Conservation (phyloP, 1,140 invertebrate species). For the Cardiocondyla obscurior region DNA sequence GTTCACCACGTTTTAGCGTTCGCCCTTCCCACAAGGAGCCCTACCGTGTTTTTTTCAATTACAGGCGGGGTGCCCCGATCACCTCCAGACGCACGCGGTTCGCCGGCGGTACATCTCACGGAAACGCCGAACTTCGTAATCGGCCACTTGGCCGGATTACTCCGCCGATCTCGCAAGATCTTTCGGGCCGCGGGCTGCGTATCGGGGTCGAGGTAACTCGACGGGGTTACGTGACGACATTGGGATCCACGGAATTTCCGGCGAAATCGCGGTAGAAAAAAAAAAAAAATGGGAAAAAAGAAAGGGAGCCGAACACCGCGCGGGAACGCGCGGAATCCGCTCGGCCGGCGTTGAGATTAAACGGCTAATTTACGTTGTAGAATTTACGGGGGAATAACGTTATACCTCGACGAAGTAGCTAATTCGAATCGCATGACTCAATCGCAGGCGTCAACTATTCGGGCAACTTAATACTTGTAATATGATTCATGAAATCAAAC, state of each 20-base stretch:
- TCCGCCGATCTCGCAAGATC: not conserved
- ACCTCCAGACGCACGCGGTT: conserved; percentile 19
- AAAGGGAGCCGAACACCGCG: not conserved
- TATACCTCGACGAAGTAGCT: not conserved
- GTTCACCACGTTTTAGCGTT: conserved; percentile 59
- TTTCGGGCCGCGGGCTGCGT: not conserved
- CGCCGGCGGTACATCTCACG: conserved; percentile 8
- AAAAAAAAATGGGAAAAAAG: too few species aligned
- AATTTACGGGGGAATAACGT: not conserved
- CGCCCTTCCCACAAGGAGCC: conserved; percentile 38
- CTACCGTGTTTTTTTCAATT: conserved; percentile 48
- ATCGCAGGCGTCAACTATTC: not conserved
- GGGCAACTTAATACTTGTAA: not conserved
- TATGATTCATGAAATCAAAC: conserved; percentile 31
- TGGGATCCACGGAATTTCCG: conserved; percentile 69
- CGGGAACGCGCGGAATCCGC: conserved; percentile 13
- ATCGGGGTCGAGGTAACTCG: conserved; percentile 24
- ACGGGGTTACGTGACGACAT: conserved; percentile 13
- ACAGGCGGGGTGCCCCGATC: conserved; percentile 13
- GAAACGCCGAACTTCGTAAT: conserved; percentile 31
- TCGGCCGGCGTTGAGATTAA: conserved; percentile 11
- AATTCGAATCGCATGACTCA: conserved; percentile 21
- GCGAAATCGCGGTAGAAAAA: conserved; percentile 6
- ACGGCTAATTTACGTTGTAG: conserved; percentile 23
- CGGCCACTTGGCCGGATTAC: conserved; percentile 5